Evolutionary conservation across 2,113 vertebrate genomes (phyloP).

Genomic region (Dascyllus trimaculatus): DNA sequence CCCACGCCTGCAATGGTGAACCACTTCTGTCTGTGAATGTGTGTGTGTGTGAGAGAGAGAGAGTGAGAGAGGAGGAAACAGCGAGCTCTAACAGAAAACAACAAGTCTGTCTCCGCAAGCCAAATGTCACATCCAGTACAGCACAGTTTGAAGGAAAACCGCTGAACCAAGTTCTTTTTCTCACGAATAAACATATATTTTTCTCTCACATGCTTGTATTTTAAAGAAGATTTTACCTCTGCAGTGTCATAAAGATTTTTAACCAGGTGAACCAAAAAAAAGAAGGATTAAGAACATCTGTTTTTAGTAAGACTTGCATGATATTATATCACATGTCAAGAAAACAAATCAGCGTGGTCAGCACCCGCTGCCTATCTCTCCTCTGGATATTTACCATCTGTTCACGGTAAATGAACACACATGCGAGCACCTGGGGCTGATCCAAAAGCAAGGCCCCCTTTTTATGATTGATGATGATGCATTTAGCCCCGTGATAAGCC

Average conservation of each 20-base stretch:
- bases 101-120: constrained; percentile 71
- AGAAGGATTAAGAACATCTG: not conserved
- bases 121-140: constrained; percentile 67
- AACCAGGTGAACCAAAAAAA: not conserved
- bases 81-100: constrained; percentile 66
- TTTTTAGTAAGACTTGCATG: constrained; percentile 1
- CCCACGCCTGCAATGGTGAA: constrained; percentile 54
- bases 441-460: constrained; percentile 22
- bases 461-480: constrained; percentile 65
- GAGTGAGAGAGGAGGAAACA: constrained; percentile 40
- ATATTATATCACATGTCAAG: not conserved
- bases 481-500: constrained; percentile 60
- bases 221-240: not conserved
- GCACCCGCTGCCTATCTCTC: constrained; percentile 24
- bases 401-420: constrained; percentile 38
- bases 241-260: not conserved
- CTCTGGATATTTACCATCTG: constrained; percentile 54
- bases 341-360: constrained; percentile 44
- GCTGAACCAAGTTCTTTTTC: constrained; percentile 26
- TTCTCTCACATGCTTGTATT: not conserved
- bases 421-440: constrained; percentile 30
- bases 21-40: constrained; percentile 1
- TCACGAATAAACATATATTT: constrained; percentile 55
- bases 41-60: not conserved
- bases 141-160: constrained; percentile 54